Percentiles rank a stretch among this genome's conserved stretches.
Conservation (phyloP, 2,113 vertebrate genomes). For the Acanthochromis polyacanthus region DNA sequence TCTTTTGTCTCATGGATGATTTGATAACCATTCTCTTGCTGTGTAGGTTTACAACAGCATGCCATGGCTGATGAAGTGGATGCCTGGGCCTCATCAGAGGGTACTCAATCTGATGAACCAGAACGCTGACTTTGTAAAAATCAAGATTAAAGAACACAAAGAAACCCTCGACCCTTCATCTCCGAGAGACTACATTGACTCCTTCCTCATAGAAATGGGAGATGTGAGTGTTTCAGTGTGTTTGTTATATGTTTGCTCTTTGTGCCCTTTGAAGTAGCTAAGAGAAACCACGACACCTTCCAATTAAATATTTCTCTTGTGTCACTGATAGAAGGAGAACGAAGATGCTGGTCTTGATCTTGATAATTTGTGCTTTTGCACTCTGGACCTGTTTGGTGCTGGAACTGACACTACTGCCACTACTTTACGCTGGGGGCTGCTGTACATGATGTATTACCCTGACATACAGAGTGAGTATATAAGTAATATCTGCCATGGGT, state of each 20-base stretch:
- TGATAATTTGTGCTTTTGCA: constrained; percentile 72
- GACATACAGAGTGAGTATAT: constrained; percentile 84
- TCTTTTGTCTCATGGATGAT: neutral
- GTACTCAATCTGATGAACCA: constrained; percentile 45
- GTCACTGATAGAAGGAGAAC: constrained; percentile 27
- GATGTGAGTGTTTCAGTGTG: constrained; percentile 77
- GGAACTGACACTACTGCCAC: constrained; percentile 89
- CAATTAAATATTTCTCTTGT: neutral
- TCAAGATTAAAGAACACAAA: constrained; percentile 80
- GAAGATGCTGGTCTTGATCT: constrained; percentile 73
- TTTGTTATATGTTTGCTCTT: neutral
- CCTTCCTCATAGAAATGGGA: constrained; percentile 86
- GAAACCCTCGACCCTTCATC: constrained; percentile 80
- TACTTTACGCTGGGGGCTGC: constrained; percentile 86
- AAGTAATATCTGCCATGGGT: neutral
- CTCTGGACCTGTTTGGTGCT: constrained; percentile 84
- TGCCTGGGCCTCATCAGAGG: constrained; percentile 85
- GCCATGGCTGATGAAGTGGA: constrained; percentile 79
- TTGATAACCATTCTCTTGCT: neutral
- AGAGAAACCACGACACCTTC: no score
- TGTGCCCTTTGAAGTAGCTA: no score
- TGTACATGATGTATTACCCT: constrained; percentile 85
- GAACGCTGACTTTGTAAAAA: constrained; percentile 64
- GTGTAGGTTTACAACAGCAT: constrained; percentile 80
- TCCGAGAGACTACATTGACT: constrained; percentile 87